Evolutionary conservation across 2,888 invertebrate genomes (phyloP).

Genomic region (Bembecia ichneumoniformis): DNA sequence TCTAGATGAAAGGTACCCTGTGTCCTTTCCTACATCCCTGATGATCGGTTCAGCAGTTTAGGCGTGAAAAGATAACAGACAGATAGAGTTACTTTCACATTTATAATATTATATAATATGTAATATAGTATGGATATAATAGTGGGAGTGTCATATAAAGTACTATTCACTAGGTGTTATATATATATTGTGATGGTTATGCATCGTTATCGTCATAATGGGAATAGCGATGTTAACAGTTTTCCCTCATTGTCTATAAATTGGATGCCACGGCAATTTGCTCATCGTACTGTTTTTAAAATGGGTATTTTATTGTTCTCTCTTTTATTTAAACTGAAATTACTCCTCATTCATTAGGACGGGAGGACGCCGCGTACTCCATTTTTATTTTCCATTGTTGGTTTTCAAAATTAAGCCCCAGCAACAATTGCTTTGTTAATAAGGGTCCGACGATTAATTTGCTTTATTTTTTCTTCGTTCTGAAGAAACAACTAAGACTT

Average conservation of each 20-base stretch:
- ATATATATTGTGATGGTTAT: background rate
- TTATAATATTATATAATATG: too few relatives aligned
- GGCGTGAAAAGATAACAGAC: too few relatives aligned
- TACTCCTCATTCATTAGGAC: slow-evolving; percentile 65
- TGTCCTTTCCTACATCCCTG: too few relatives aligned
- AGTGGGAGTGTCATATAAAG: too few relatives aligned
- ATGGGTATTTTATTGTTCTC: slow-evolving; percentile 63
- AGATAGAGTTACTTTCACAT: too few relatives aligned
- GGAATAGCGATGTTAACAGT: slow-evolving; percentile 47
- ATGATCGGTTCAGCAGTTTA: too few relatives aligned
- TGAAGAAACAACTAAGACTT: slow-evolving; percentile 22
- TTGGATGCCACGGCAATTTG: slow-evolving; percentile 56
- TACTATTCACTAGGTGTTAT: background rate
- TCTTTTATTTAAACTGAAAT: slow-evolving; percentile 66
- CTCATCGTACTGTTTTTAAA: slow-evolving; percentile 56
- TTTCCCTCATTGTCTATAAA: slow-evolving; percentile 51
- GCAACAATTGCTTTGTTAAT: slow-evolving; percentile 67
- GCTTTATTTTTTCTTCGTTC: slow-evolving; percentile 36
- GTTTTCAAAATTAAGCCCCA: slow-evolving; percentile 65
- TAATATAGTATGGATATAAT: too few relatives aligned
- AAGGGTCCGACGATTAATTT: slow-evolving; percentile 53
- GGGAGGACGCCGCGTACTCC: slow-evolving; percentile 49
- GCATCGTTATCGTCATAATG: slow-evolving; percentile 29
- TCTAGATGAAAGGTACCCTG: too few relatives aligned
- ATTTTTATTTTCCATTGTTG: slow-evolving; percentile 68